A percentile compares a stretch with the other conserved stretches of the same genome.
These are phyloP conservation scores for Idaea straminata DNA, from an alignment of 2,888 invertebrate genomes.

Conservation along the genomic window DNA sequence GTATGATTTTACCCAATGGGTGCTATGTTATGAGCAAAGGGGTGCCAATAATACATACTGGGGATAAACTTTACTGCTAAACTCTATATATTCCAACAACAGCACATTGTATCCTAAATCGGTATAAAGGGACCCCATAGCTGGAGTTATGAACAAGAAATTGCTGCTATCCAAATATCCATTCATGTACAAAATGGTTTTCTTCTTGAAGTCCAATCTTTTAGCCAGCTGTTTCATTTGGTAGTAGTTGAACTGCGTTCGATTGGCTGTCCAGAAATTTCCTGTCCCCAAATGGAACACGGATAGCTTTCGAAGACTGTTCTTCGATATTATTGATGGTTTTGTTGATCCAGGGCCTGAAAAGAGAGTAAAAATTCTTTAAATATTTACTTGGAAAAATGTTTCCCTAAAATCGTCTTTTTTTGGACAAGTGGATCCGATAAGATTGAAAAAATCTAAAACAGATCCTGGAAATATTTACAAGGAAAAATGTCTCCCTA, in stretches of 20 bases:
- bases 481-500: too few species aligned
- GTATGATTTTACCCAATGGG: too few species aligned
- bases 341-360: constrained; percentile 24
- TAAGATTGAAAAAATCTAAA: too few species aligned
- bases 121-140: constrained; percentile 20
- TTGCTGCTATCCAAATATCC: constrained; percentile 20
- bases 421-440: too few species aligned
- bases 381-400: too few species aligned
- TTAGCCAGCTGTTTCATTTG: constrained; percentile 35
- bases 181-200: constrained; percentile 37
- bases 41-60: constrained; percentile 13
- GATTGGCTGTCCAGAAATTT: constrained; percentile 16
- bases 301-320: constrained; percentile 12
- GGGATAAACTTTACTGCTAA: constrained; percentile 16
- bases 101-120: constrained; percentile 36
- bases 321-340: constrained; percentile 17
- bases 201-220: constrained; percentile 33
- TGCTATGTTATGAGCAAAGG: too few species aligned
- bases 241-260: constrained; percentile 36
- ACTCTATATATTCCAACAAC: constrained; percentile 30
- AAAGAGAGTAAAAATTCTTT: constrained; percentile 4
- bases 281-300: constrained; percentile 15
- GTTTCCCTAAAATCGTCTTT: background rate
- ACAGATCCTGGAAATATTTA: too few species aligned
- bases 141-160: constrained; percentile 6